phyloP scores from a whole-genome alignment of 2,888 invertebrate genomes.

The Plutella xylostella region DNA sequence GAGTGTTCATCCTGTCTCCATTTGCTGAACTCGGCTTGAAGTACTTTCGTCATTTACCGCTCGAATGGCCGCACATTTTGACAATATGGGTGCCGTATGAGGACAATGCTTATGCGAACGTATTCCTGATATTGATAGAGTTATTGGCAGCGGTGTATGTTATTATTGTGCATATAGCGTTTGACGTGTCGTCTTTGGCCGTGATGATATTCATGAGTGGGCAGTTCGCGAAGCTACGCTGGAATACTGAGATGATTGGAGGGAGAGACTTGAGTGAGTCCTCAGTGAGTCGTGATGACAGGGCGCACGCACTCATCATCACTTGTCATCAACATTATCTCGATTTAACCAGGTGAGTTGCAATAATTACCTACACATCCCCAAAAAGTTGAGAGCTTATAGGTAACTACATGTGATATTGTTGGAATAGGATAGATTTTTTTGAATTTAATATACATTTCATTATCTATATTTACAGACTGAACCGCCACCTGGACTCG shows the following conservation, averaged over 20 bases:
- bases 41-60: conserved; percentile 16
- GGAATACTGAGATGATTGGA: conserved; percentile 34
- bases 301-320: conserved; percentile 37
- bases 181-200: conserved; percentile 39
- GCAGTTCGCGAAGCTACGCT: conserved; percentile 34
- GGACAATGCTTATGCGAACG: conserved; percentile 25
- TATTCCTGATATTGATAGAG: conserved; percentile 30
- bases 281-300: conserved; percentile 27
- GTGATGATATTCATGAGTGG: conserved; percentile 48
- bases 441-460: no score
- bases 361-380: neutral
- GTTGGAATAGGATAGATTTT: no score
- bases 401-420: neutral
- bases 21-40: conserved; percentile 34
- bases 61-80: conserved; percentile 37
- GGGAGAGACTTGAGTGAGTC: conserved; percentile 27
- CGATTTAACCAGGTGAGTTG: conserved; percentile 34
- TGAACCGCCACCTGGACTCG: conserved; percentile 27
- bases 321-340: conserved; percentile 34
- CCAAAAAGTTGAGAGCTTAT: no score
- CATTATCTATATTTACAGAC: conserved; percentile 37
- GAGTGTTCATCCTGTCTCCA: conserved; percentile 37
- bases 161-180: conserved; percentile 36
- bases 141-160: conserved; percentile 33
- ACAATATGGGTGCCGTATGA: conserved; percentile 41